Evolutionary conservation across 1,140 invertebrate species (phyloP).

Genomic region (Drosophila auraria): DNA sequence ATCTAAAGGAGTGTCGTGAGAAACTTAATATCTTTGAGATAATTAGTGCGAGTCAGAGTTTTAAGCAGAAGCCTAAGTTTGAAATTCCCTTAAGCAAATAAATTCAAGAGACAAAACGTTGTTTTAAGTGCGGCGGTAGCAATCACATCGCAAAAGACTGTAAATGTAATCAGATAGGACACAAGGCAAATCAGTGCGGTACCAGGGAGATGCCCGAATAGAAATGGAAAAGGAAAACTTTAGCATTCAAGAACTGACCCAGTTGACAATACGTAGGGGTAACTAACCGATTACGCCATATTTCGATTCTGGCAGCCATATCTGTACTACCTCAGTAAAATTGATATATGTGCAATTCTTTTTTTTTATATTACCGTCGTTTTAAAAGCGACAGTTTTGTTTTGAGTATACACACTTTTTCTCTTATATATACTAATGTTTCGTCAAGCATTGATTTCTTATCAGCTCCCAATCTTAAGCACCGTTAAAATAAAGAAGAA

Average conservation of each 20-base stretch:
- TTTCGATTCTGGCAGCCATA: not conserved
- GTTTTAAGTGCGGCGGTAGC: not conserved
- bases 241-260: not conserved
- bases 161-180: slow-evolving; percentile 1
- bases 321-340: too few relatives aligned
- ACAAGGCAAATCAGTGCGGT: slow-evolving; percentile 1
- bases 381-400: not conserved
- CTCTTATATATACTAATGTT: not conserved
- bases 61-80: slow-evolving; percentile 5
- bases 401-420: not conserved
- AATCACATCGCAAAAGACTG: slow-evolving; percentile 1
- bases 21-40: slow-evolving; percentile 4
- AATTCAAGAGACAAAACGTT: slow-evolving; percentile 1
- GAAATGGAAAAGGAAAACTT: not conserved
- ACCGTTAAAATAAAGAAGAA: too few relatives aligned
- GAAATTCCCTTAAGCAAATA: not conserved
- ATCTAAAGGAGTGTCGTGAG: too few relatives aligned
- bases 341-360: too few relatives aligned
- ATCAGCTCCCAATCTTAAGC: not conserved
- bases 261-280: not conserved
- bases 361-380: not conserved
- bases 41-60: not conserved
- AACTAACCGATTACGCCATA: not conserved
- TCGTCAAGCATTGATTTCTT: not conserved
- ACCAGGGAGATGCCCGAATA: too few relatives aligned